Percentiles rank a stretch among this genome's conserved stretches.
Conservation (phyloP, 2,797 vertebrate genomes). For the Rachycentron canadum region DNA sequence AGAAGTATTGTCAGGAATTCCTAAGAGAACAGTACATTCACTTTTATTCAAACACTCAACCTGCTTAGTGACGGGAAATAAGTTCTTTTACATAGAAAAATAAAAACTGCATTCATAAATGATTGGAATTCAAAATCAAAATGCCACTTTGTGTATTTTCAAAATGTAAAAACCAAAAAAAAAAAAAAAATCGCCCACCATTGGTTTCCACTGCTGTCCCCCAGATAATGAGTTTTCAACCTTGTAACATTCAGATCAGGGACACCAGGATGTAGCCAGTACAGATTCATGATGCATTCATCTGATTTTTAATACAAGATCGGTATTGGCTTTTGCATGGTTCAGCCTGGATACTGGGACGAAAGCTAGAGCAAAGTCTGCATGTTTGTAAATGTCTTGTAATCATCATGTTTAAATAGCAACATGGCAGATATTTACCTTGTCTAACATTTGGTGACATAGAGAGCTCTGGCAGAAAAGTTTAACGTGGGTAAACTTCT, state of each 20-base stretch:
- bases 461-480: neutral
- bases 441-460: neutral
- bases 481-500: neutral
- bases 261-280: constrained; percentile 6
- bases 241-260: constrained; percentile 31
- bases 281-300: constrained; percentile 40
- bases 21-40: neutral
- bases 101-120: no score
- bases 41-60: neutral
- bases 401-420: neutral
- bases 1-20: neutral
- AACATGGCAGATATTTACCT: neutral
- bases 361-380: neutral
- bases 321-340: neutral
- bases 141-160: no score
- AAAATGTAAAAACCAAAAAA: neutral
- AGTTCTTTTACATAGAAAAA: no score
- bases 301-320: constrained; percentile 15
- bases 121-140: no score
- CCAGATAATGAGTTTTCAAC: constrained; percentile 18
- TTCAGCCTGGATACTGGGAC: neutral
- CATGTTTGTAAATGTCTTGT: neutral
- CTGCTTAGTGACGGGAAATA: neutral
- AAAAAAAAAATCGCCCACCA: neutral
- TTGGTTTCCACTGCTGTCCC: constrained; percentile 10